These are phyloP conservation scores for Himalopsyche japonica DNA, from an alignment of 2,888 invertebrate genomes.

Conservation along the genomic window DNA sequence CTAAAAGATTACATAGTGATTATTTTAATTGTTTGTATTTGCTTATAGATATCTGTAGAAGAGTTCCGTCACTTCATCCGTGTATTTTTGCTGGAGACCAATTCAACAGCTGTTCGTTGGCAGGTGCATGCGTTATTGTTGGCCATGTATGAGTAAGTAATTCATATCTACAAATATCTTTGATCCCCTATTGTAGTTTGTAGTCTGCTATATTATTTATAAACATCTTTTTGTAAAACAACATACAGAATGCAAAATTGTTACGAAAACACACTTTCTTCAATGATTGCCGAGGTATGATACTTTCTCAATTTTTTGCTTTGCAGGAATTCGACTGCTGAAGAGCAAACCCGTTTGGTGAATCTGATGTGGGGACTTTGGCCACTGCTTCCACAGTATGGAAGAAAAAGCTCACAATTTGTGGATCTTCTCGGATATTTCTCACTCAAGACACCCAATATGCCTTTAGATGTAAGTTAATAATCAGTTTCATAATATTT, in stretches of 20 bases:
- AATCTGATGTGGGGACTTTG: conserved; percentile 89
- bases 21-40: neutral
- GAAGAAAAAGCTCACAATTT: conserved; percentile 93
- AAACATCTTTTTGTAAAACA: too few relatives aligned
- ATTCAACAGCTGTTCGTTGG: conserved; percentile 91
- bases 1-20: neutral
- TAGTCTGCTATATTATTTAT: too few relatives aligned
- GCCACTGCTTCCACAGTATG: conserved; percentile 87
- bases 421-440: conserved; percentile 96
- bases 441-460: conserved; percentile 75
- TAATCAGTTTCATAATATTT: neutral
- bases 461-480: conserved; percentile 24
- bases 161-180: neutral
- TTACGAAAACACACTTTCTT: too few relatives aligned
- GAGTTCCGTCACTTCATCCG: conserved; percentile 78
- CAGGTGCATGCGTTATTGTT: conserved; percentile 88
- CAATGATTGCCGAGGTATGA: too few relatives aligned
- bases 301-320: conserved; percentile 1
- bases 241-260: too few relatives aligned
- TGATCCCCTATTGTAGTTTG: too few relatives aligned
- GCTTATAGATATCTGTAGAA: conserved; percentile 46
- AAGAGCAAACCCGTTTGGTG: conserved; percentile 78
- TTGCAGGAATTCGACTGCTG: conserved; percentile 71
- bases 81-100: conserved; percentile 90
- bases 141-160: conserved; percentile 76